Conservation (phyloP, 2,113 vertebrate species). For the Carassius carassius region DNA sequence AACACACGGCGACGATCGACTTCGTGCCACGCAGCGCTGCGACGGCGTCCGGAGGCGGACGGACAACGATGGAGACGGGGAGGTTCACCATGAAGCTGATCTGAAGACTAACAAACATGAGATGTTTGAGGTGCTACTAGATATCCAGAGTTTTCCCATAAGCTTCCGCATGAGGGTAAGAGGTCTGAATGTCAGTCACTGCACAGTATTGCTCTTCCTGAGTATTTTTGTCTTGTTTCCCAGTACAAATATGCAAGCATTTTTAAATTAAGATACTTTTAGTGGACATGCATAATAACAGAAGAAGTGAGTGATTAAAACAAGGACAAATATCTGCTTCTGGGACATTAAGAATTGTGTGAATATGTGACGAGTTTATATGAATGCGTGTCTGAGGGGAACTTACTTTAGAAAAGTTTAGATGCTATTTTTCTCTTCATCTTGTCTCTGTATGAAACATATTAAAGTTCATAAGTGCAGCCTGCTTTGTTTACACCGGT, state of each 20-base stretch:
- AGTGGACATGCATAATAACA: too few relatives aligned
- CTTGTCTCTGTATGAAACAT: too few relatives aligned
- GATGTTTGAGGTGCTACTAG: background rate
- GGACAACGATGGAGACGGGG: conserved; percentile 65
- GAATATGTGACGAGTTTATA: too few relatives aligned
- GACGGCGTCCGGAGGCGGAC: conserved; percentile 44
- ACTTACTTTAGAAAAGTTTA: too few relatives aligned
- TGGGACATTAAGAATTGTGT: too few relatives aligned
- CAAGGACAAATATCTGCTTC: too few relatives aligned
- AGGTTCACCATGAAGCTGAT: conserved; percentile 78
- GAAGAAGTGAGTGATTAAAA: too few relatives aligned
- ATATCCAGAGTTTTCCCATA: background rate
- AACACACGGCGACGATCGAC: conserved; percentile 81
- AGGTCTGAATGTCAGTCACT: background rate
- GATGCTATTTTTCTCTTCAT: too few relatives aligned
- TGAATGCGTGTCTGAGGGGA: too few relatives aligned
- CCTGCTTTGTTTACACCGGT: too few relatives aligned
- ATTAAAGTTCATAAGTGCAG: too few relatives aligned
- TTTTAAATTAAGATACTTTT: too few relatives aligned
- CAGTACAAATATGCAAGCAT: background rate
- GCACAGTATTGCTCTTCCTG: background rate
- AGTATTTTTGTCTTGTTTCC: background rate
- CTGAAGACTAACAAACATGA: conserved; percentile 55
- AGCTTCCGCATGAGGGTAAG: background rate
- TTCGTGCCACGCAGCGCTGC: conserved; percentile 74